Evolutionary conservation across 2,888 invertebrate species (phyloP).

Genomic region (Hyalella azteca): DNA sequence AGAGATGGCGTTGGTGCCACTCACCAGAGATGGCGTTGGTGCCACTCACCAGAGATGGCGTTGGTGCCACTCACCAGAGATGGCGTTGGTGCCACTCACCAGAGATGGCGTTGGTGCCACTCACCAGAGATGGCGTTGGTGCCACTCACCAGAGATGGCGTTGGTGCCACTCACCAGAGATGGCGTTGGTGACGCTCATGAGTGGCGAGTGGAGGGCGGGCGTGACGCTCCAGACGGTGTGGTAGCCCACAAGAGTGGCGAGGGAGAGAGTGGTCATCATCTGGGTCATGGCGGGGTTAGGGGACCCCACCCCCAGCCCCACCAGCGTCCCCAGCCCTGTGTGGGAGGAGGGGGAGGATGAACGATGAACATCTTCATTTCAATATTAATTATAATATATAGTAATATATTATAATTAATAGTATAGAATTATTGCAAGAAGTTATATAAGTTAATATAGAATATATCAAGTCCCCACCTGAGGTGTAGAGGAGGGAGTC

Average conservation of each 20-base stretch:
- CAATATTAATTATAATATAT: too few species aligned
- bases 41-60: too few species aligned
- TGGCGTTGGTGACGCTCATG: slow-evolving; percentile 92
- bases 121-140: slow-evolving; percentile 71
- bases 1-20: too few species aligned
- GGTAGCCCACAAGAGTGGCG: slow-evolving; percentile 81
- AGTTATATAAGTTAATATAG: too few species aligned
- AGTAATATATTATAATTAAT: too few species aligned
- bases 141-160: slow-evolving; percentile 71
- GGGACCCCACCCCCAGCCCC: slow-evolving; percentile 76
- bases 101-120: slow-evolving; percentile 70
- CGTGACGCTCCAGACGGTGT: slow-evolving; percentile 91
- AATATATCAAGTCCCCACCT: slow-evolving; percentile 65
- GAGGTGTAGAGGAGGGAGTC: slow-evolving; percentile 73
- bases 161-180: slow-evolving; percentile 70
- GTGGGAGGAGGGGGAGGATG: slow-evolving; percentile 50
- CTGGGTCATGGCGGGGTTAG: slow-evolving; percentile 81
- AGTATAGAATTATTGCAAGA: too few species aligned
- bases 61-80: too few species aligned
- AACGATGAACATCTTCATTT: too few species aligned
- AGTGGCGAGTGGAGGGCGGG: slow-evolving; percentile 89
- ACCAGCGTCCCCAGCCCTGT: slow-evolving; percentile 74
- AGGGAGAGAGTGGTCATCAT: slow-evolving; percentile 87
- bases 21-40: too few species aligned
- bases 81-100: slow-evolving; percentile 93